Base-by-base conservation (phyloP, 2,888 invertebrate species). In the Rhingia campestris region DNA sequence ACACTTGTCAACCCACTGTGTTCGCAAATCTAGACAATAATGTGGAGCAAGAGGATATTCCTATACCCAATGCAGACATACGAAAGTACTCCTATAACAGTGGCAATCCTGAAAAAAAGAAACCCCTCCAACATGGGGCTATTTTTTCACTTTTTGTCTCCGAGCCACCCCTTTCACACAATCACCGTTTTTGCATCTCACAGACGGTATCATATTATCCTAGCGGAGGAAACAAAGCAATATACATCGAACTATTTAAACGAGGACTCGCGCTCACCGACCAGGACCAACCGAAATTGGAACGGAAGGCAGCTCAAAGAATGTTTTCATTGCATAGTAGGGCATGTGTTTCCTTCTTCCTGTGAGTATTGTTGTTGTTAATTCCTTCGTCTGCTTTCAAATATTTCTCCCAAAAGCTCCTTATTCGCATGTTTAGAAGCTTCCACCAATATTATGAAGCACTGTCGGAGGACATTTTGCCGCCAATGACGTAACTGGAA, bases 401-500 rank as follows among this genome's bases (percentile, higher is more conserved):
- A 47, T 2, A 10, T 53, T 1, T 39, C 39, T 10, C 35, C 47
- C 7, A 7, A 64, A 69, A 81, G 81, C 81, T 75, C 9, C 22
- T 12, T 9, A 22, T 7, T 64, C 22, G 63, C 54, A 64, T 58
- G 33, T n/a, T 43, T 22, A 22, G n/a, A 43, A 59, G 66, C 64
- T 70, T 64, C 35, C 35, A 37, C 51, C 10, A 70, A 41, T n/a
- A 47, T 56, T 43, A 56, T 12, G 22, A 61, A 43, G 56, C 12
- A 53, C 47, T 14, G 35, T 2, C 22, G 22, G 41, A 73, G 74
- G 84, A 79, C 79, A 84, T 66, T 74, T 69, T 79, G 74, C 74
- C 79, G 77, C 79, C 84, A 79, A 58, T 84, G 84, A 84, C 79
- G 79, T 79, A 84, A 84, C 59, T 84, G 84, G 84, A 84, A 84